Percentiles rank a stretch among this genome's conserved stretches.
Evolutionary conservation across 2,888 invertebrate species (phyloP).

Genomic region (Caenorhabditis sulstoni): DNA sequence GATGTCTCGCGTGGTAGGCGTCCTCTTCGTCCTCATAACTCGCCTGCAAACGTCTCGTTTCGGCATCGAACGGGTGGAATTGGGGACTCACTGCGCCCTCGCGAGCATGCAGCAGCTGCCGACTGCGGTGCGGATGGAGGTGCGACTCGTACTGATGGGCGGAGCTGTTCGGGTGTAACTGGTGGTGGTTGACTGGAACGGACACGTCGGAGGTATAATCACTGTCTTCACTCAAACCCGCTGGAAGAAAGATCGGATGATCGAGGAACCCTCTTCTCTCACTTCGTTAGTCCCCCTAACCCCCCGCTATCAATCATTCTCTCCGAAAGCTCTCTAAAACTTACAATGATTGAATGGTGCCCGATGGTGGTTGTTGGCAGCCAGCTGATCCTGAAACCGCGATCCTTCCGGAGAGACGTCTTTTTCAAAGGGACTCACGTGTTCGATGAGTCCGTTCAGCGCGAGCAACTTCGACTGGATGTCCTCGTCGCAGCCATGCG

Average conservation of each 20-base stretch:
- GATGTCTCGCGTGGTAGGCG: slow-evolving; percentile 67
- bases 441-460: slow-evolving; percentile 73
- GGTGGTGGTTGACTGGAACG: slow-evolving; percentile 85
- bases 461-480: slow-evolving; percentile 73
- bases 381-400: slow-evolving; percentile 66
- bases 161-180: slow-evolving; percentile 89
- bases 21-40: slow-evolving; percentile 76
- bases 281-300: not conserved
- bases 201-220: slow-evolving; percentile 97
- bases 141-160: slow-evolving; percentile 86
- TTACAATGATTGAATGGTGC: slow-evolving; percentile 78
- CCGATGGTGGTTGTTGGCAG: slow-evolving; percentile 63
- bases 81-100: slow-evolving; percentile 55
- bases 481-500: slow-evolving; percentile 69
- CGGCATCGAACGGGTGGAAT: slow-evolving; percentile 2
- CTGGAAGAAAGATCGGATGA: slow-evolving; percentile 83
- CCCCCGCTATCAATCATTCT: slow-evolving; percentile 5
- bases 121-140: slow-evolving; percentile 73
- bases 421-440: slow-evolving; percentile 20
- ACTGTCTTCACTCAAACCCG: slow-evolving; percentile 95
- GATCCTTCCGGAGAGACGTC: not conserved
- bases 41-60: slow-evolving; percentile 71
- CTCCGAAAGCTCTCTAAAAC: slow-evolving; percentile 27
- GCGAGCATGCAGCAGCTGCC: slow-evolving; percentile 49
- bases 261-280: not conserved